Evolutionary conservation across 2,888 invertebrate genomes (phyloP).

Genomic region (Pristionchus maxplancki): DNA sequence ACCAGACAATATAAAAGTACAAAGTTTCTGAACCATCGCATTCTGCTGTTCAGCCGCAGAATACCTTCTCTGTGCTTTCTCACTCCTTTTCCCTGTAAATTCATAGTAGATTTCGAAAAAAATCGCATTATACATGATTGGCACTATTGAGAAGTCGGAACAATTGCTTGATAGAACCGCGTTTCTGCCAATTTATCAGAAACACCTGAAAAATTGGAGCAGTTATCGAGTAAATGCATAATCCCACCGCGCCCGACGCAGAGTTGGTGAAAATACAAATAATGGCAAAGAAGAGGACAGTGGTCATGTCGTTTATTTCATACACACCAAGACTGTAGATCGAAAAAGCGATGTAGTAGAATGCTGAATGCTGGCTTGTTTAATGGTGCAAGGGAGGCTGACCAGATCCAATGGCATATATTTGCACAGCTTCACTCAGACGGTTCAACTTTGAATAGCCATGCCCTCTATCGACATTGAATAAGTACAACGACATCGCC

Average conservation of each 20-base stretch:
- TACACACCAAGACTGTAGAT: not conserved
- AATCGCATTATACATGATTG: not conserved
- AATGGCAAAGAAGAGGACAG: not conserved
- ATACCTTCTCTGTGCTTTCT: not conserved
- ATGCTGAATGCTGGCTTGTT: no score
- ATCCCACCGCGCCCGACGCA: not conserved
- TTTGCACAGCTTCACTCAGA: not conserved
- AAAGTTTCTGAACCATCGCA: constrained; percentile 8
- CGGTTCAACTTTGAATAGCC: not conserved
- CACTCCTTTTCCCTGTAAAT: not conserved
- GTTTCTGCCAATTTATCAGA: not conserved
- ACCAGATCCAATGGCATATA: not conserved
- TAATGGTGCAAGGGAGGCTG: no score
- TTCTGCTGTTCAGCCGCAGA: not conserved
- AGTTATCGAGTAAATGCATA: not conserved
- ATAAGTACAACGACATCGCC: not conserved
- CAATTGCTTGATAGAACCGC: not conserved
- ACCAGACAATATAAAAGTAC: not conserved
- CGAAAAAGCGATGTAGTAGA: not conserved
- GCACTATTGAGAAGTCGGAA: not conserved
- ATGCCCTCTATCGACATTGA: constrained; percentile 11
- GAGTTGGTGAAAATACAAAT: not conserved
- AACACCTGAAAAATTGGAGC: not conserved
- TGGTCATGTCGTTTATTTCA: not conserved
- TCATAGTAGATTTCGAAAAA: not conserved